Evolutionary conservation across 2,888 invertebrate species (phyloP).

Genomic region (Halictus ligatus): DNA sequence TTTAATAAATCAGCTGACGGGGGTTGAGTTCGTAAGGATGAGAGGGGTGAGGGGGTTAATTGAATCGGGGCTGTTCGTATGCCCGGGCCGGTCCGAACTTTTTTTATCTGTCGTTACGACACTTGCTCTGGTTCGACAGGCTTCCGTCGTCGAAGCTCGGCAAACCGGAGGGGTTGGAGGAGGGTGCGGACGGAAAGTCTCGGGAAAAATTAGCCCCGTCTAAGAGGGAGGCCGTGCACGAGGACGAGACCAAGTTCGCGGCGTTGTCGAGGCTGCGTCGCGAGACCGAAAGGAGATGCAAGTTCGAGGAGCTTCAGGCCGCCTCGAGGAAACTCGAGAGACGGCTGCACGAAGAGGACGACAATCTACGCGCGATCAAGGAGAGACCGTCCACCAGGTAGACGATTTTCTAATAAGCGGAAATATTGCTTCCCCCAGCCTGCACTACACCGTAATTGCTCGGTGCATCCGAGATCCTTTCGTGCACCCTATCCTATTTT

Average conservation of each 20-base stretch:
- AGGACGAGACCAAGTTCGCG: slow-evolving; percentile 74
- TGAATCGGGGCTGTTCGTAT: neutral
- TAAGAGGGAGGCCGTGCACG: slow-evolving; percentile 52
- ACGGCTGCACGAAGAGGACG: slow-evolving; percentile 70
- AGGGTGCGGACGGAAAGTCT: slow-evolving; percentile 47
- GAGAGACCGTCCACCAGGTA: slow-evolving; percentile 57
- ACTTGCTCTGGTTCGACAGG: slow-evolving; percentile 32
- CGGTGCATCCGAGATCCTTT: neutral
- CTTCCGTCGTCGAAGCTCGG: slow-evolving; percentile 50
- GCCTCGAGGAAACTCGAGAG: slow-evolving; percentile 78
- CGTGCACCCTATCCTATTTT: neutral
- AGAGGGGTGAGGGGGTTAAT: slow-evolving; percentile 13
- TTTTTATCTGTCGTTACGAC: slow-evolving; percentile 23
- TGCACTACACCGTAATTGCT: neutral
- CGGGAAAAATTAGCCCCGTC: slow-evolving; percentile 51
- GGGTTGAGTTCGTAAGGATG: no score
- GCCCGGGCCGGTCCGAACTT: neutral
- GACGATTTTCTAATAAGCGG: neutral
- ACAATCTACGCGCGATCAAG: slow-evolving; percentile 60
- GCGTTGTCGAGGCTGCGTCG: slow-evolving; percentile 70
- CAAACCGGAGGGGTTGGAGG: slow-evolving; percentile 44
- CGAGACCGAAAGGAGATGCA: slow-evolving; percentile 72
- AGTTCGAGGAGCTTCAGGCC: slow-evolving; percentile 79
- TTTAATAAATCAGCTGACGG: slow-evolving; percentile 24
- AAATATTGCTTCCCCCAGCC: neutral